phyloP scores from a whole-genome alignment of 2,888 invertebrate species.

The Rhyacophila evoluta region DNA sequence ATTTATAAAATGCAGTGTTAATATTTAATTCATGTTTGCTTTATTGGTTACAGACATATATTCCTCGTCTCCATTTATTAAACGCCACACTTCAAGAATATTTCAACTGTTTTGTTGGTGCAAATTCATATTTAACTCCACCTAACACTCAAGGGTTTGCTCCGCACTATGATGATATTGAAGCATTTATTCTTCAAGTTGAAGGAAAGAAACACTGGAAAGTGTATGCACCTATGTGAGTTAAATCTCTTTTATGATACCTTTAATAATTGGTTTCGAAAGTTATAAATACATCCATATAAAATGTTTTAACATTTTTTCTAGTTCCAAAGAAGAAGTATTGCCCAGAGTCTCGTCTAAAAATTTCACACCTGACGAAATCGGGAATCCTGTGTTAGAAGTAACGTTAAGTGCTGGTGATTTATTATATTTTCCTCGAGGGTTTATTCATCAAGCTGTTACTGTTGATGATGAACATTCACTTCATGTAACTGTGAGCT shows the following conservation, averaged over 20 bases:
- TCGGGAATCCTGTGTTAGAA: constrained; percentile 85
- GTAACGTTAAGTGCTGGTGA: constrained; percentile 87
- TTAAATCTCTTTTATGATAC: background rate
- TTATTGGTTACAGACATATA: constrained; percentile 72
- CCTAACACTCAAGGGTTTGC: constrained; percentile 97
- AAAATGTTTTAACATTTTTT: constrained; percentile 49
- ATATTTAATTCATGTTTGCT: no score
- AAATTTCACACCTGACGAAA: constrained; percentile 79
- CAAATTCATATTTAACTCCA: constrained; percentile 96
- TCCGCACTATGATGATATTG: constrained; percentile 99
- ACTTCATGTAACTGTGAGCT: constrained; percentile 93
- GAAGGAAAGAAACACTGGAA: constrained; percentile 97
- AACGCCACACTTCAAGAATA: constrained; percentile 89
- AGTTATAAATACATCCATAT: background rate
- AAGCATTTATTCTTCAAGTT: constrained; percentile 95
- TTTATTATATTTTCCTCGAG: constrained; percentile 92
- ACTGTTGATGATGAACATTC: constrained; percentile 87
- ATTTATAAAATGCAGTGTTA: no score
- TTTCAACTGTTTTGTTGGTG: constrained; percentile 94
- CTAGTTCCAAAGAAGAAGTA: constrained; percentile 70
- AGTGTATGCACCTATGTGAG: constrained; percentile 82
- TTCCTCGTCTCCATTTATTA: constrained; percentile 74
- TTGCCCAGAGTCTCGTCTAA: constrained; percentile 87
- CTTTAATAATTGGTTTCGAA: background rate
- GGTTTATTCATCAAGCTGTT: constrained; percentile 87